These are phyloP conservation scores for Lithodes maja DNA, from an alignment of 2,888 invertebrate genomes.

Conservation along the genomic window DNA sequence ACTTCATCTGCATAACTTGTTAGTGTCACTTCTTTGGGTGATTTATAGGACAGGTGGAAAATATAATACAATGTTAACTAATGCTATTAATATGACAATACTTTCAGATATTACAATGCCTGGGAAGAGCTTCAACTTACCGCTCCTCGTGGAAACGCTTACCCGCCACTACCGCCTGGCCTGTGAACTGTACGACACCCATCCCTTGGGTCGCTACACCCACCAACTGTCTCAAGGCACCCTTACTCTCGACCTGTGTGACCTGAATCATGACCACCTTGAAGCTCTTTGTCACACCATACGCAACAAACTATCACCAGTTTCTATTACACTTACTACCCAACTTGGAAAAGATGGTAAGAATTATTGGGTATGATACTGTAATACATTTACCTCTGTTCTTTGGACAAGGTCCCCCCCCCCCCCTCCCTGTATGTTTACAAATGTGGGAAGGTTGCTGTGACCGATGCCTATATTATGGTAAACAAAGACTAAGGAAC, in stretches of 20 bases:
- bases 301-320: constrained; percentile 43
- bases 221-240: constrained; percentile 49
- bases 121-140: neutral
- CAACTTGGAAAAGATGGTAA: constrained; percentile 39
- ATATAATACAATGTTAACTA: no score
- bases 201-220: constrained; percentile 39
- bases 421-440: neutral
- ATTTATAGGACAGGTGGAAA: no score
- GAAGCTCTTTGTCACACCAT: constrained; percentile 50
- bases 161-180: constrained; percentile 52
- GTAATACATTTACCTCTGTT: neutral
- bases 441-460: neutral
- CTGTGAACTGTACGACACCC: constrained; percentile 54
- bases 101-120: neutral
- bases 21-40: no score
- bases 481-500: no score
- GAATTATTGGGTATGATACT: neutral
- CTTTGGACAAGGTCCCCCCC: neutral
- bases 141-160: constrained; percentile 44
- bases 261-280: constrained; percentile 27
- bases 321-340: constrained; percentile 11
- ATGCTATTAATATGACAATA: no score
- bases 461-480: neutral
- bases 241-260: constrained; percentile 18
- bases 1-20: no score